A percentile compares a stretch with the other conserved stretches of the same genome.
Conservation (phyloP, 2,113 vertebrate species). For the Campylomormyrus tamandua region DNA sequence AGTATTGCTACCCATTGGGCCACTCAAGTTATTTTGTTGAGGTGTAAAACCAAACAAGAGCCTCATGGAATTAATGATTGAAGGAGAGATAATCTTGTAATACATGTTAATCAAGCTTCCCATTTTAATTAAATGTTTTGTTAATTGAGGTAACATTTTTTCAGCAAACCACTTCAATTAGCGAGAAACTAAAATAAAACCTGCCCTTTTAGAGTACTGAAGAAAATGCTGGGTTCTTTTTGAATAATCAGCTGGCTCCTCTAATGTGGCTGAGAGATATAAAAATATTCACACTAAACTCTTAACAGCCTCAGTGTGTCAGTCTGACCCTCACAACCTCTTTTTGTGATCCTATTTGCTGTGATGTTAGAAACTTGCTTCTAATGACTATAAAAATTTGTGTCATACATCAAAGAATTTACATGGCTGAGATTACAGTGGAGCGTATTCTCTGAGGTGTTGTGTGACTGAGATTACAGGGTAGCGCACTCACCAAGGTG, state of each 20-base stretch:
- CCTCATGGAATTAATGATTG: not conserved
- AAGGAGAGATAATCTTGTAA: not conserved
- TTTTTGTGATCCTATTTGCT: not conserved
- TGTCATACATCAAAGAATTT: not conserved
- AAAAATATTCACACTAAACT: not conserved
- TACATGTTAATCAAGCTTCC: not conserved
- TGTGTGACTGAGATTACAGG: not conserved
- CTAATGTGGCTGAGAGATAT: not conserved
- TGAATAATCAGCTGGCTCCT: not conserved
- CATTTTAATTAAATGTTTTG: not conserved
- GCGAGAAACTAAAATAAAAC: not conserved
- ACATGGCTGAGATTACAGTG: not conserved
- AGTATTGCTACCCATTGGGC: not conserved
- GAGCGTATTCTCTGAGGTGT: not conserved
- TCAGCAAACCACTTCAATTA: not conserved
- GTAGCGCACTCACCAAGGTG: not conserved
- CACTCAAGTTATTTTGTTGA: constrained; percentile 24
- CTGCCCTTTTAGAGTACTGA: not conserved
- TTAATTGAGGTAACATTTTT: not conserved
- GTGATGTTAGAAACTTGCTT: not conserved
- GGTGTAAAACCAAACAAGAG: constrained; percentile 33
- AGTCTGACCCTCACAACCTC: not conserved
- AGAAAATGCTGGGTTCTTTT: not conserved
- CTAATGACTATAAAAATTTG: not conserved
- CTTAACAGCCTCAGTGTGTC: not conserved